Conservation (phyloP, 2,797 vertebrate genomes). For the Coregonus ussuriensis region DNA sequence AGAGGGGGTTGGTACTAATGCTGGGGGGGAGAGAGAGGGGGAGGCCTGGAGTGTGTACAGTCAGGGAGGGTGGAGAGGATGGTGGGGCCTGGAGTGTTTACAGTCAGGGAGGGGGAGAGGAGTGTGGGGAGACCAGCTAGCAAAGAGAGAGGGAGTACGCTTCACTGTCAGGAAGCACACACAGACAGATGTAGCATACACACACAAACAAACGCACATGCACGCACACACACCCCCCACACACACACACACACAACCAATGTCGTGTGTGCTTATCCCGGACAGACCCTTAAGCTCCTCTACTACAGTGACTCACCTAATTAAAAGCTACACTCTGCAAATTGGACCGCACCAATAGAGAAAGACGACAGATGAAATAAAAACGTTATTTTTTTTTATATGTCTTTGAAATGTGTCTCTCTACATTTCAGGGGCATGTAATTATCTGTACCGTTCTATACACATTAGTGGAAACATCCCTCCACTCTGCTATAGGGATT, state of each 20-base stretch:
- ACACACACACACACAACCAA: conserved; percentile 10
- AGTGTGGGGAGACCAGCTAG: not conserved
- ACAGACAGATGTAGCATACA: not conserved
- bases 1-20: no score
- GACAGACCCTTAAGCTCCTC: conserved; percentile 6
- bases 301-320: conserved; percentile 46
- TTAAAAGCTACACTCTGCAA: conserved; percentile 61
- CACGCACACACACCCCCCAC: not conserved
- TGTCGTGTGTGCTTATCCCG: not conserved
- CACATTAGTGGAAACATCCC: conserved; percentile 66
- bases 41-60: no score
- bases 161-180: not conserved
- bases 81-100: no score
- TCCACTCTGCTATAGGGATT: conserved; percentile 59
- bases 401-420: not conserved
- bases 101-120: not conserved
- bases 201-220: conserved; percentile 5
- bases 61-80: no score
- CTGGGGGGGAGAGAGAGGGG: no score
- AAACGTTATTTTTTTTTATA: conserved; percentile 1
- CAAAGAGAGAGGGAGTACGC: not conserved
- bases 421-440: conserved; percentile 52
- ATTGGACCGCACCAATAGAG: conserved; percentile 49
- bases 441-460: conserved; percentile 59
- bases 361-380: conserved; percentile 14